A percentile compares a stretch with the other conserved stretches of the same genome.
These are phyloP conservation scores for Trichonephila inaurata DNA, from an alignment of 1,140 invertebrate genomes.

Conservation along the genomic window DNA sequence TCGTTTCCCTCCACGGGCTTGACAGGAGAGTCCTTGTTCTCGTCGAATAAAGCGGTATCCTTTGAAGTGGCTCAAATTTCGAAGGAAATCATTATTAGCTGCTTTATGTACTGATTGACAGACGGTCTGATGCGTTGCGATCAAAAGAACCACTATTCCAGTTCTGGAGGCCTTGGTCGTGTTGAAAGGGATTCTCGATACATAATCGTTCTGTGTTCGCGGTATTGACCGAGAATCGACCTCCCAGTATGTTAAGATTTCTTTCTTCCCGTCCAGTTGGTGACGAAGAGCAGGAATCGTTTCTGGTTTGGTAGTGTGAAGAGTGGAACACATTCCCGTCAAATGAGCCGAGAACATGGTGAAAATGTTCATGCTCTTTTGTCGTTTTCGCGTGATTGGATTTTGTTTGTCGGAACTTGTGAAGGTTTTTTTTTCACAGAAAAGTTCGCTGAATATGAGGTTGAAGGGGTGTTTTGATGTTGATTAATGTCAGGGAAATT, in stretches of 20 bases:
- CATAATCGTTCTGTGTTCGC: slow-evolving; percentile 23
- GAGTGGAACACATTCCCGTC: not conserved
- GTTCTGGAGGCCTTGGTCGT: slow-evolving; percentile 2
- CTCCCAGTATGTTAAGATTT: not conserved
- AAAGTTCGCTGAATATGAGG: not conserved
- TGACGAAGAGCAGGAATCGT: not conserved
- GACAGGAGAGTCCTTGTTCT: not conserved
- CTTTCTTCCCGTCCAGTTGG: too few relatives aligned
- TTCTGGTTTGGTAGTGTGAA: not conserved
- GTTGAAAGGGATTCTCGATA: slow-evolving; percentile 11
- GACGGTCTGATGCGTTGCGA: slow-evolving; percentile 46
- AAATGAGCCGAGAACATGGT: slow-evolving; percentile 34
- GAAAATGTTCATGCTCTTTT: not conserved
- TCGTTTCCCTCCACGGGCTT: not conserved
- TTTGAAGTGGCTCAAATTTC: slow-evolving; percentile 67
- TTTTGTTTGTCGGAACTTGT: not conserved
- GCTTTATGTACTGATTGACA: slow-evolving; percentile 69
- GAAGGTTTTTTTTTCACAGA: not conserved
- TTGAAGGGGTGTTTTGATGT: not conserved
- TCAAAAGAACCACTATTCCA: slow-evolving; percentile 47
- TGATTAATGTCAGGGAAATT: not conserved
- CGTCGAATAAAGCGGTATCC: not conserved
- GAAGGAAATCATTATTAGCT: slow-evolving; percentile 59
- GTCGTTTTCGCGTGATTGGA: not conserved
- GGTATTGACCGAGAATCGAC: slow-evolving; percentile 40